Evolutionary conservation across 2,888 invertebrate genomes (phyloP).

Genomic region (Terebella lapidaria): DNA sequence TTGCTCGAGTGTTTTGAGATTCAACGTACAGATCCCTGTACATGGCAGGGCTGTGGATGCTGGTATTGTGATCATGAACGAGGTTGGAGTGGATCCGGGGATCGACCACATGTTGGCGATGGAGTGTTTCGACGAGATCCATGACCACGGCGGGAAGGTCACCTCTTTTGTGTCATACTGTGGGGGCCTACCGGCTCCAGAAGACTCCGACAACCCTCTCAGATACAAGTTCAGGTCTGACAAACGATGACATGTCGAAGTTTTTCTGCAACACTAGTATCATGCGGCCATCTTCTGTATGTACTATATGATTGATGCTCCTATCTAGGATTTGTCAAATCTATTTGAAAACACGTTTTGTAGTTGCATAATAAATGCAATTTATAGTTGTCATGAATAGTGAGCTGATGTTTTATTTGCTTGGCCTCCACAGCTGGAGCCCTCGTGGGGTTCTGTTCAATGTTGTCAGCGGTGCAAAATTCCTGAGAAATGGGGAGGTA

Average conservation of each 20-base stretch:
- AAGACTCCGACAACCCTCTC: constrained; percentile 78
- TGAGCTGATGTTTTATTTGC: no score
- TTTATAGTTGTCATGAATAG: no score
- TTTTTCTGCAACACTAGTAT: neutral
- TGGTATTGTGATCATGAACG: constrained; percentile 89
- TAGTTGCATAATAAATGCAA: no score
- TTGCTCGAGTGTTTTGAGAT: no score
- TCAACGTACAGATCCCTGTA: no score
- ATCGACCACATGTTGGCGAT: constrained; percentile 94
- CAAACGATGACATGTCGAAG: no score
- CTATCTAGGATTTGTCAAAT: neutral
- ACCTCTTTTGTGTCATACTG: constrained; percentile 95
- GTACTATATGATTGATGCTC: neutral
- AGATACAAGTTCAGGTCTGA: constrained; percentile 54
- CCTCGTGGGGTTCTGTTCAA: constrained; percentile 89
- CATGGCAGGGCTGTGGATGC: constrained; percentile 84
- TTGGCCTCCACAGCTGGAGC: constrained; percentile 84
- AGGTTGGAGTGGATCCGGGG: constrained; percentile 97
- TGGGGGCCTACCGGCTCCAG: constrained; percentile 94
- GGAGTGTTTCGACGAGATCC: constrained; percentile 91
- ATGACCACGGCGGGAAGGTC: constrained; percentile 75
- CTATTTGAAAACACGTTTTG: no score
- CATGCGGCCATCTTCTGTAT: neutral
- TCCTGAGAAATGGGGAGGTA: constrained; percentile 74
- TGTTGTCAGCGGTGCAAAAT: constrained; percentile 83